Evolutionary conservation across 2,113 vertebrate genomes (phyloP).

Genomic region (Psophia crepitans): DNA sequence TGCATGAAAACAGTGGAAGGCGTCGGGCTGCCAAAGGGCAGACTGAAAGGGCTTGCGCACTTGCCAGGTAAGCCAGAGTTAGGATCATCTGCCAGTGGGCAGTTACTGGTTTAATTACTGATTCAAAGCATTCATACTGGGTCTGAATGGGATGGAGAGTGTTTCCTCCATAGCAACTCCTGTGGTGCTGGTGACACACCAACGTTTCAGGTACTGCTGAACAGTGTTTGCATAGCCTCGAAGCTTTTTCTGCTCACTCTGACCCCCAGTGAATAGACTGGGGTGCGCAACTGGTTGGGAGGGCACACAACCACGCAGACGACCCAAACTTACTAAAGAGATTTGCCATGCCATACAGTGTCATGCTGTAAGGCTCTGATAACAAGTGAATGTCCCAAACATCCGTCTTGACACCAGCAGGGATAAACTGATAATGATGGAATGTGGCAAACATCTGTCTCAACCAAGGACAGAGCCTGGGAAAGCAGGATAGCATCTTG

Average conservation of each 20-base stretch:
- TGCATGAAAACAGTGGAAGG: not conserved
- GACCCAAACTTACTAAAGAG: not conserved
- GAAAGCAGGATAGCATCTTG: no score
- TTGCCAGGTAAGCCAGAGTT: not conserved
- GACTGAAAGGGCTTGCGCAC: not conserved
- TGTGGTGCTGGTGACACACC: not conserved
- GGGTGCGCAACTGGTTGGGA: not conserved
- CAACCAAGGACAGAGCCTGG: no score
- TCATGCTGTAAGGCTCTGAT: no score
- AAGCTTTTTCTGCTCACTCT: not conserved
- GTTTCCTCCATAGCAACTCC: not conserved
- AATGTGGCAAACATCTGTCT: no score
- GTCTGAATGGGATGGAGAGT: not conserved
- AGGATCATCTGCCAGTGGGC: not conserved
- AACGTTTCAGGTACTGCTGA: not conserved
- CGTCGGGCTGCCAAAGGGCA: not conserved
- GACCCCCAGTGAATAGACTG: accelerated
- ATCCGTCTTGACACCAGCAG: no score
- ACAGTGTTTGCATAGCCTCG: not conserved
- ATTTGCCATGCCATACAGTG: not conserved
- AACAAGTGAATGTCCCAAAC: no score
- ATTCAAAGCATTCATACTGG: not conserved
- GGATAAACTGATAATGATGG: no score
- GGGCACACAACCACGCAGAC: not conserved
- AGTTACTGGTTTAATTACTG: not conserved